Evolutionary conservation across 2,113 vertebrate species (phyloP), one percentile per base, ranked within the genome.

Genomic region (Baryphthengus martii): DNA sequence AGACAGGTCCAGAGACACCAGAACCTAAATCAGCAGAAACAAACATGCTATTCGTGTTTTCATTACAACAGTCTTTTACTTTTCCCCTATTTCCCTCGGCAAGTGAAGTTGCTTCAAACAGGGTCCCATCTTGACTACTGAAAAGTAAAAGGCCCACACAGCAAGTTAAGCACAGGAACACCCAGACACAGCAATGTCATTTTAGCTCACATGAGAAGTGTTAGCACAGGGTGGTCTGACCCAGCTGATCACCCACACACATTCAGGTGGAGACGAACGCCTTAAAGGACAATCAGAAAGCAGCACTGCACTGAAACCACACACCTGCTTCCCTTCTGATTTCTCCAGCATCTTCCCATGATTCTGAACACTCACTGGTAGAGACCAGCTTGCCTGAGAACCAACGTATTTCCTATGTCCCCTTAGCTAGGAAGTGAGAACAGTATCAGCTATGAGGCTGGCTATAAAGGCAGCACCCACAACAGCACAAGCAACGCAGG

Each of bases 21-120:
- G 56, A 94, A 89, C 70, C 93, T 96, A 94, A 94, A 95, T 81
- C 81, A 91, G 89, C 73, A 93, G 74, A 94, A 95, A 95, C 66
- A 94, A 91, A 95, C 37, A 39, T 87, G 95, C 53, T 73, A 72
- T 95, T 86, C 90, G 80, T 24, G 83, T 47, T 84, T 70, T 55
- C 42, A 79, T 33, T 33, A 58, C 58, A 89, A 62, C 70, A 13
- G 6, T 10, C 31, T 90, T 59, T 58, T 49, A 66, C 42, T 79
- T 88, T 63, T 4, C 53, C 74, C 73, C 53, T 40, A 37, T 68
- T 88, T 85, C 79, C 40, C 67, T 85, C 49, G 70, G 49, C 71
- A 73, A 70, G 17, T 28, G 11, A 74, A 52, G 58, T 50, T 82
- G 74, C 78, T 31, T 76, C 42, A 45, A 68, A 63, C 24, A 70